phyloP scores from a whole-genome alignment of 2,113 vertebrate species.

The Cyprinodon tularosa region DNA sequence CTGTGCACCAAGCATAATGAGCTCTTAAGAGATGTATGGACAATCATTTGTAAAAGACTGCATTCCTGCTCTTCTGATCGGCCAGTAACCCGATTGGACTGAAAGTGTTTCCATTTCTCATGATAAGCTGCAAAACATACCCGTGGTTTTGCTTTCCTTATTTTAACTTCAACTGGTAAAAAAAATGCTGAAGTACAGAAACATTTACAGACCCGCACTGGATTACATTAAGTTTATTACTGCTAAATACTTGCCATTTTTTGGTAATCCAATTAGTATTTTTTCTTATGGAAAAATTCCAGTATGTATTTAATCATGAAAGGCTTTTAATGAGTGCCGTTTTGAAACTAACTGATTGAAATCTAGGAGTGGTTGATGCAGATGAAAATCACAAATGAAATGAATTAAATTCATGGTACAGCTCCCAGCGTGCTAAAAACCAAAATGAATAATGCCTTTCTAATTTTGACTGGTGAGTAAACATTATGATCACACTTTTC shows the following conservation, averaged over 20 bases:
- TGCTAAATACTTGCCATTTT: not conserved
- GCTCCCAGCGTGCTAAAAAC: not conserved
- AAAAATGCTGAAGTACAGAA: not conserved
- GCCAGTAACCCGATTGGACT: too few species aligned
- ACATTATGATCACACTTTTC: constrained; percentile 6
- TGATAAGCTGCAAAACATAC: not conserved
- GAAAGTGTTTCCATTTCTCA: not conserved
- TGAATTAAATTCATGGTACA: not conserved
- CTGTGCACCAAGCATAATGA: too few species aligned
- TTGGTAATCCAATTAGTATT: too few species aligned
- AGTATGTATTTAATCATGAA: not conserved
- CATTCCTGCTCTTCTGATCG: too few species aligned
- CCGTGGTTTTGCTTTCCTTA: not conserved
- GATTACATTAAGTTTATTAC: not conserved
- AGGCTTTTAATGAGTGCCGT: not conserved
- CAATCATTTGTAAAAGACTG: too few species aligned
- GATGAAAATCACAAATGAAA: not conserved
- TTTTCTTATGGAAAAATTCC: not conserved
- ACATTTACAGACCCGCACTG: not conserved
- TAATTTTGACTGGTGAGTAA: constrained; percentile 12
- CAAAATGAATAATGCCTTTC: constrained; percentile 8
- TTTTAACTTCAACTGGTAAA: not conserved
- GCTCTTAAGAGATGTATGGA: too few species aligned
- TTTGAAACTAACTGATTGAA: not conserved
- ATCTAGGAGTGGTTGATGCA: not conserved